These are phyloP conservation scores for Pristionchus entomophagus DNA, from an alignment of 2,888 invertebrate species.

Conservation along the genomic window DNA sequence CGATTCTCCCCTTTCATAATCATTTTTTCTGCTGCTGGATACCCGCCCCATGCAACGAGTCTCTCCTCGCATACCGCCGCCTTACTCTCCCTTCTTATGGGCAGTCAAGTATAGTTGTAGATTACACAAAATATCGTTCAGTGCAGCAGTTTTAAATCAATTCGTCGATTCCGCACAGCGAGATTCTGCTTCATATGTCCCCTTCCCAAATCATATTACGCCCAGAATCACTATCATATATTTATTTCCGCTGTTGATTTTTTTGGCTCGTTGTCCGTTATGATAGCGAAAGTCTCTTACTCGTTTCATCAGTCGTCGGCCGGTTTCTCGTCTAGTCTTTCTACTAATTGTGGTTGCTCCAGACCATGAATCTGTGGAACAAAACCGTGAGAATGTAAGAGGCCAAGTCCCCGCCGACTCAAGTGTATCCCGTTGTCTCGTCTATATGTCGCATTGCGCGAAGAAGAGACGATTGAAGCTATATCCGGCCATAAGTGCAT, in stretches of 20 bases:
- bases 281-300: background rate
- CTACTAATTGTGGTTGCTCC: background rate
- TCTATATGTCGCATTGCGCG: too few species aligned
- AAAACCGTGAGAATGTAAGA: too few species aligned
- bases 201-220: slow-evolving; percentile 1
- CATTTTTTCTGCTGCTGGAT: slow-evolving; percentile 30
- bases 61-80: background rate
- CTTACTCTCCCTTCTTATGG: slow-evolving; percentile 19
- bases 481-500: background rate
- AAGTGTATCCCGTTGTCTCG: too few species aligned
- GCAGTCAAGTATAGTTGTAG: slow-evolving; percentile 17
- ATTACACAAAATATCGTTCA: background rate
- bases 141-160: background rate
- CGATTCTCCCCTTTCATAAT: background rate
- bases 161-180: background rate
- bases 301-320: background rate
- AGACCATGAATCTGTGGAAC: background rate
- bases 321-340: slow-evolving; percentile 8
- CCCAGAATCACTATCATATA: slow-evolving; percentile 27
- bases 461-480: background rate
- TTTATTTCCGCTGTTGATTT: slow-evolving; percentile 25
- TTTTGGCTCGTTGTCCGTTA: background rate
- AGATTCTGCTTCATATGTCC: background rate
- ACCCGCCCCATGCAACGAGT: background rate
- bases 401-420: too few species aligned